phyloP scores from a whole-genome alignment of 2,888 invertebrate species.

The Cantharis flavilabris region DNA sequence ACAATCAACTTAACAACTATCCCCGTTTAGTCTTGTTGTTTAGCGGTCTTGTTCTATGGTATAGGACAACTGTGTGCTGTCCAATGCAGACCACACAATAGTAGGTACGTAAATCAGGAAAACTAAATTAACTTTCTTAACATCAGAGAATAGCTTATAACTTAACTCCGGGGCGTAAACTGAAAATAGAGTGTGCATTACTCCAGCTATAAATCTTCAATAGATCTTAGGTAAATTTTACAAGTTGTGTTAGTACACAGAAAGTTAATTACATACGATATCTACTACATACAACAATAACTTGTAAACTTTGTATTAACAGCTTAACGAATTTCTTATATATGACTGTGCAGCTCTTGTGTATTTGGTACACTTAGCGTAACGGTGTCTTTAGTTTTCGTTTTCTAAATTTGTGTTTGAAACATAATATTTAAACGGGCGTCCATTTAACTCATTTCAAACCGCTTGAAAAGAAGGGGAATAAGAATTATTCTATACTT shows the following conservation, averaged over 20 bases:
- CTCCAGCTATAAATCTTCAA: neutral
- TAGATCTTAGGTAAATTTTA: neutral
- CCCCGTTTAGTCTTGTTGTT: constrained; percentile 22
- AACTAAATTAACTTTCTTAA: neutral
- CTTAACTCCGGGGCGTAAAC: constrained; percentile 1
- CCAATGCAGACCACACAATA: constrained; percentile 12
- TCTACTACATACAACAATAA: neutral
- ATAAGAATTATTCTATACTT: neutral
- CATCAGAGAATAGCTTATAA: neutral
- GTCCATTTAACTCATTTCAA: neutral
- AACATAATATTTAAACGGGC: neutral
- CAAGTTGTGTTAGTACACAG: neutral
- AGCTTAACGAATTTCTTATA: neutral
- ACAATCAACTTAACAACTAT: constrained; percentile 31
- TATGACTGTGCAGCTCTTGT: neutral
- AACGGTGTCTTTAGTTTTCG: neutral
- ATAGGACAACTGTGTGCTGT: constrained; percentile 30
- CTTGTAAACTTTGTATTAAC: neutral
- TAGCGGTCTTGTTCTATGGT: constrained; percentile 27
- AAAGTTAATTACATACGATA: neutral
- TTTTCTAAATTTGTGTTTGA: neutral
- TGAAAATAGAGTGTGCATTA: neutral
- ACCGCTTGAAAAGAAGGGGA: neutral
- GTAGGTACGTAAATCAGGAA: constrained; percentile 7
- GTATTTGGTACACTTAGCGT: neutral